phyloP scores from a whole-genome alignment of 2,797 vertebrate species.

The Numenius phaeopus region DNA sequence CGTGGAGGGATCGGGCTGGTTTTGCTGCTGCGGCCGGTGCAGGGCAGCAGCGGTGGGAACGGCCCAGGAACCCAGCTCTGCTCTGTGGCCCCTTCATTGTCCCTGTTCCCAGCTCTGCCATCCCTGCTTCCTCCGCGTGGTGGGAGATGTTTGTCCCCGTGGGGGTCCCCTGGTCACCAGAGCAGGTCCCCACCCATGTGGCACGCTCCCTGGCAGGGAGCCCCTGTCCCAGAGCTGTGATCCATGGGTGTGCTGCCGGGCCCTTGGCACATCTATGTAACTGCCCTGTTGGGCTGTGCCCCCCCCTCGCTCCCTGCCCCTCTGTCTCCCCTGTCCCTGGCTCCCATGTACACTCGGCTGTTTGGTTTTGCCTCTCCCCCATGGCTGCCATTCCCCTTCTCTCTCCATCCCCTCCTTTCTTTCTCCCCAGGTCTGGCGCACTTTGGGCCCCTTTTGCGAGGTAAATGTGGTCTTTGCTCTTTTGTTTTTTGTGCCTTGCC shows the following conservation, averaged over 20 bases:
- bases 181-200: fast-evolving
- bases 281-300: neutral
- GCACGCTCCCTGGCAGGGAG: neutral
- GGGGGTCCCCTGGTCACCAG: neutral
- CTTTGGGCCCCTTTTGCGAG: constrained; percentile 91
- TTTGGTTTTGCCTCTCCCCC: neutral
- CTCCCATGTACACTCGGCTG: fast-evolving
- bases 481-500: neutral
- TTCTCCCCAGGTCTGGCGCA: constrained; percentile 90
- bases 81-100: neutral
- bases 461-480: constrained; percentile 81
- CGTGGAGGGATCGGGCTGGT: fast-evolving
- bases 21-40: fast-evolving
- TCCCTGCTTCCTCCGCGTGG: neutral
- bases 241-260: fast-evolving
- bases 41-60: neutral
- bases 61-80: fast-evolving
- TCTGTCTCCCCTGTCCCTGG: fast-evolving
- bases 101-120: neutral
- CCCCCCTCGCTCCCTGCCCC: fast-evolving
- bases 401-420: constrained; percentile 54
- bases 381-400: neutral
- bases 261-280: neutral
- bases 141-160: neutral
- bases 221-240: neutral